Conservation (phyloP, 1,140 invertebrate species). For the Ganaspis sp. region DNA sequence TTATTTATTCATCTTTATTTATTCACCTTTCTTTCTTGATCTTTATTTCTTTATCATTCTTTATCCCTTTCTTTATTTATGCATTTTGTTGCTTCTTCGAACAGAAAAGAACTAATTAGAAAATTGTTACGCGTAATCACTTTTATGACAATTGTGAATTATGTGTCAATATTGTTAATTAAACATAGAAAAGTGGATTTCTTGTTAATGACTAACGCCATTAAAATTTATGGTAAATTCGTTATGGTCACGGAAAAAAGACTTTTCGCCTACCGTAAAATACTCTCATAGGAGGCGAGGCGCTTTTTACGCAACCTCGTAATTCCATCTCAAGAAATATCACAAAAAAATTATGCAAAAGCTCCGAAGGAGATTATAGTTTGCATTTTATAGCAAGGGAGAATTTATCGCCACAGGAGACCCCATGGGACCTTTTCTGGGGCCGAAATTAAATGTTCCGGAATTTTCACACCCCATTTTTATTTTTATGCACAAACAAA, state of each 20-base stretch:
- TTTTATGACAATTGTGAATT: neutral
- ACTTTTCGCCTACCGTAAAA: neutral
- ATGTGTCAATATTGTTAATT: neutral
- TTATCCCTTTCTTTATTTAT: too few relatives aligned
- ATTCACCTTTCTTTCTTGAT: too few relatives aligned
- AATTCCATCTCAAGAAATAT: constrained; percentile 16
- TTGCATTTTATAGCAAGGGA: neutral
- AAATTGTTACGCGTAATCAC: too few relatives aligned
- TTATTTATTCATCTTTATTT: too few relatives aligned
- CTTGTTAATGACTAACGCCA: neutral
- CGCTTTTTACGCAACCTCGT: neutral
- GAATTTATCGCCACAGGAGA: neutral
- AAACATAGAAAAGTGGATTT: neutral
- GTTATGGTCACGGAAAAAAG: neutral
- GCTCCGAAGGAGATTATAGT: neutral
- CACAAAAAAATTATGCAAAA: constrained; percentile 1
- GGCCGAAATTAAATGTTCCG: neutral
- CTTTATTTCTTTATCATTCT: too few relatives aligned
- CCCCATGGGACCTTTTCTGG: too few relatives aligned
- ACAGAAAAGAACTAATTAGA: too few relatives aligned
- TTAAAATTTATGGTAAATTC: neutral
- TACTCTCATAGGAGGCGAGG: constrained; percentile 8
- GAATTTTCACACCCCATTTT: neutral
- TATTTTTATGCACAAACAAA: too few relatives aligned
- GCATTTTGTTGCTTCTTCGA: too few relatives aligned